Base-by-base conservation (phyloP, 2,113 vertebrate species). In the Burhinus oedicnemus region DNA sequence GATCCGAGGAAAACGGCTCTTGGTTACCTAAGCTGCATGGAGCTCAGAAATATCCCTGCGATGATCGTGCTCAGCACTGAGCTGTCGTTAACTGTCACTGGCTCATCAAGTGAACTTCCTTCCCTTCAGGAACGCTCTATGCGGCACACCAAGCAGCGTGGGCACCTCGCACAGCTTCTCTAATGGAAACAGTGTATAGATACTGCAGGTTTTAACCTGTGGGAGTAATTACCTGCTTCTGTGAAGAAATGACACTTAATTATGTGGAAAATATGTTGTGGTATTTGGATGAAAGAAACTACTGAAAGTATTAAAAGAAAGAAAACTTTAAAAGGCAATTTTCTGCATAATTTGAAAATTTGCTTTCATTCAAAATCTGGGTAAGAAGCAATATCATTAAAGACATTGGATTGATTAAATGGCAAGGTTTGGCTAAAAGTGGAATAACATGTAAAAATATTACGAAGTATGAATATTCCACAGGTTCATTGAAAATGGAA, bases 141-240 rank as follows among this genome's bases (percentile, higher is more conserved):
- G 47, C 0, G 0, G 15, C 9, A 9, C 58, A 68, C 11, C 2
- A 25, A 32, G 21, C 10, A 65, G 45, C 0, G 0, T 12, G 21
- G 19, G 30, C 42, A 75, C 11, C 0, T 2, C 36, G 30, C 17
- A 4, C 3, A 7, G 20, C 49, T 42, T 68, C 47, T 47, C 9
- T 9, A 29, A 34, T 30, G 22, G 64, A 62, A 62, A 55, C 8
- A 38, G 44, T 5, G 11, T 14, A 60, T 5, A 68, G 36, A 15
- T 61, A 40, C 5, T 4, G 25, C 54, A 68, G 32, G 22, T 40
- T 68, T 83, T 72, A 51, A 71, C 52, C 26, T 61, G n/a, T 4
- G 29, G 36, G 18, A 72, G 36, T 34, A 54, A 65, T n/a, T 27
- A 51, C 23, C 29, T 21, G 42, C 17, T 64, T 77, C 52, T 49